A percentile compares a stretch with the other conserved stretches of the same genome.
Conservation (phyloP, 2,113 vertebrate species). For the Otis tarda region DNA sequence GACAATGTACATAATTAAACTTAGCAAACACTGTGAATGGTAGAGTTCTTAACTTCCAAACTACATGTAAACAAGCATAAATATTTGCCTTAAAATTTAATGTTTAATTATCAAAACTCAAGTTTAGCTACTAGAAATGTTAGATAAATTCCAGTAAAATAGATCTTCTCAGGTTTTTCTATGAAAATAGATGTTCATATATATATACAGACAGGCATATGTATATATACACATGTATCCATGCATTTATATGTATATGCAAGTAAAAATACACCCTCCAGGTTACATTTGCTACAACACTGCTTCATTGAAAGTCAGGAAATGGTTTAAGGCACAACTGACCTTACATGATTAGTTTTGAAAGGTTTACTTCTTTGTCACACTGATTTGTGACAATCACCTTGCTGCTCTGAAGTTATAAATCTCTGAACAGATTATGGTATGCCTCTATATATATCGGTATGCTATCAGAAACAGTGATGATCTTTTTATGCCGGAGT, state of each 20-base stretch:
- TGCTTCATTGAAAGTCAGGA: background rate
- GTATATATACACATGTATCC: background rate
- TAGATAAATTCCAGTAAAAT: background rate
- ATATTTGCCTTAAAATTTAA: background rate
- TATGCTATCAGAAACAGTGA: background rate
- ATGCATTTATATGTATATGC: background rate
- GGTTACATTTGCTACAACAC: background rate
- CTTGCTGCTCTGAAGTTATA: conserved; percentile 11
- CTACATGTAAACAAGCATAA: background rate
- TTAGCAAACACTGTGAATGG: background rate
- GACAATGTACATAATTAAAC: background rate
- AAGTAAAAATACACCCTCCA: background rate
- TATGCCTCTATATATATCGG: background rate
- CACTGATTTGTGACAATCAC: conserved; percentile 45
- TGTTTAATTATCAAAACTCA: background rate
- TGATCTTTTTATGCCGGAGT: background rate
- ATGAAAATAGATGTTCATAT: background rate
- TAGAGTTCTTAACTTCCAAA: background rate
- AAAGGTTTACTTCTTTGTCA: conserved; percentile 37
- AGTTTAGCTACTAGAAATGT: background rate
- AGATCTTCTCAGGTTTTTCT: background rate
- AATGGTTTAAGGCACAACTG: background rate
- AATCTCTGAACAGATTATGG: background rate
- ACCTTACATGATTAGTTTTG: conserved; percentile 36
- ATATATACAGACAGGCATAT: background rate